A percentile compares a stretch with the other conserved stretches of the same genome.
These are phyloP conservation scores for Apis dorsata DNA, from an alignment of 1,140 invertebrate genomes.

Conservation along the genomic window DNA sequence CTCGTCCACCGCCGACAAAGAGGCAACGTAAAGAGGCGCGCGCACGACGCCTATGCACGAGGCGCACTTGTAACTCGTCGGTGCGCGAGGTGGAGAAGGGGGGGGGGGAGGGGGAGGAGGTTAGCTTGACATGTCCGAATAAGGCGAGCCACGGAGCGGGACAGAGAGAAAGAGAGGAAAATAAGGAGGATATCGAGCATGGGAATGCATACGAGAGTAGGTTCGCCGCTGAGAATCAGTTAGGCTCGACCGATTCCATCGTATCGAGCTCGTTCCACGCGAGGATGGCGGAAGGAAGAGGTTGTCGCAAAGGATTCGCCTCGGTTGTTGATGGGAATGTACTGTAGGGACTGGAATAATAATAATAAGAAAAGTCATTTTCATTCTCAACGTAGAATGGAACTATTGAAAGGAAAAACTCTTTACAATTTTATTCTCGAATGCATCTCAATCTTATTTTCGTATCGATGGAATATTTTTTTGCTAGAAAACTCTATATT, in stretches of 20 bases:
- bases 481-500: no score
- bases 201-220: constrained; percentile 36
- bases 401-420: no score
- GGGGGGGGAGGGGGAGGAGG: neutral
- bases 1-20: constrained; percentile 12
- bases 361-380: no score
- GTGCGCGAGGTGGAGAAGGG: neutral
- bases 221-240: neutral
- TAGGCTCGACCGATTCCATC: constrained; percentile 5
- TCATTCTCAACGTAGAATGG: no score
- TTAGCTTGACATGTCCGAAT: constrained; percentile 60
- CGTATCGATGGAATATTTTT: no score
- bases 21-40: constrained; percentile 36
- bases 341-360: no score
- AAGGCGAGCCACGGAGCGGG: constrained; percentile 50
- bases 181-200: constrained; percentile 34
- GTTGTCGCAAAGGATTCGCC: neutral
- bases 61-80: constrained; percentile 41
- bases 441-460: no score
- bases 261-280: neutral
- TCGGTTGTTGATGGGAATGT: neutral
- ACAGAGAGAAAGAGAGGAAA: constrained; percentile 47
- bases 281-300: constrained; percentile 14
- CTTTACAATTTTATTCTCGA: no score
- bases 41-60: constrained; percentile 17